Percentiles rank a stretch among this genome's conserved stretches.
phyloP scores from a whole-genome alignment of 2,888 invertebrate genomes.

The Gryllus longicercus region DNA sequence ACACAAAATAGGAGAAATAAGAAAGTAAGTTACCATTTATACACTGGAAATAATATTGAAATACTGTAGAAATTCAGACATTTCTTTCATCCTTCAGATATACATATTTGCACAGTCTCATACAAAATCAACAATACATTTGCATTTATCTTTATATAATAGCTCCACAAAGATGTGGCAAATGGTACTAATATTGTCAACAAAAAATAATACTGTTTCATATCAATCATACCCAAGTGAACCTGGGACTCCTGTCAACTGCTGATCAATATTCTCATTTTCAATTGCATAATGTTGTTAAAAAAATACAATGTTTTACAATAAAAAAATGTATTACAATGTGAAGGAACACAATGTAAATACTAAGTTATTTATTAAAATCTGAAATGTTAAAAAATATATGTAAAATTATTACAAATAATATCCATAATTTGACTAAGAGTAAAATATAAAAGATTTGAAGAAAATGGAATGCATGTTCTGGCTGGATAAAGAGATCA shows the following conservation, averaged over 20 bases:
- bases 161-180: not conserved
- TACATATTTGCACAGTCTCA: not conserved
- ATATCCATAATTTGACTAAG: constrained; percentile 18
- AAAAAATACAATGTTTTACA: not conserved
- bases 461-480: not conserved
- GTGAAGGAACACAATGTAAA: not conserved
- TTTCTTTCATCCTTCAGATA: not conserved
- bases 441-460: constrained; percentile 19
- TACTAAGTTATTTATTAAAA: not conserved
- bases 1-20: not conserved
- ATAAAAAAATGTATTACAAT: not conserved
- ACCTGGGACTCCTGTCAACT: too few relatives aligned
- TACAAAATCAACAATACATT: not conserved
- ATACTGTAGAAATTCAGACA: not conserved
- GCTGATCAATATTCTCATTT: too few relatives aligned
- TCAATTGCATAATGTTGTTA: not conserved
- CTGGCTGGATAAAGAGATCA: not conserved
- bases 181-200: not conserved
- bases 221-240: not conserved
- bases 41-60: not conserved
- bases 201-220: not conserved
- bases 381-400: constrained; percentile 10
- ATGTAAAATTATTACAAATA: not conserved
- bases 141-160: not conserved
- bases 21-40: not conserved